Base-by-base conservation (phyloP, 2,888 invertebrate genomes). In the Eulithis testata region DNA sequence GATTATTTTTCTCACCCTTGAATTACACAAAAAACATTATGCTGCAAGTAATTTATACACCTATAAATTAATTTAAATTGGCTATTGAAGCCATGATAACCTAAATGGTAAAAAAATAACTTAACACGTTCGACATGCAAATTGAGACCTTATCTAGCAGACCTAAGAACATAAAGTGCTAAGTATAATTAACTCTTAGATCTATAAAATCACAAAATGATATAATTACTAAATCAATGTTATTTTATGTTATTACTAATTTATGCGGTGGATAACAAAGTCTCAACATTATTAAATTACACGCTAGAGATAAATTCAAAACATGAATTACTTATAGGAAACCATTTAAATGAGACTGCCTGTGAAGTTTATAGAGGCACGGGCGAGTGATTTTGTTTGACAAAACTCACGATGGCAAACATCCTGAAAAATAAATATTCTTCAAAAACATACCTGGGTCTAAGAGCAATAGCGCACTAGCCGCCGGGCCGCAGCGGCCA, bases 121-220 rank as follows among this genome's bases (percentile, higher is more conserved):
- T 21, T 7, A 7, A 37, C 37, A 37, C 37, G 4, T 55, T 55
- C n/a, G 11, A 57, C 31, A 53, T 71, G 71, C 65, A 72, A 71
- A 21, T 21, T 21, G 21, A 21, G 1, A 21, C 21, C 12, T 37
- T 36, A 45, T 21, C 45, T 36, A 21, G 36, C n/a, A 44, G 43
- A 45, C 44, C 9, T 36, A 14, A 43, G 44, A 68, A 73, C 36
- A 63, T 43, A 67, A 11, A 63, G 27, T 54, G 27, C 27, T 45
- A 50, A 52, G 40, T 11, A 57, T 36, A 36, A 14, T 31, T 43
- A 14, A 14, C 47, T 49, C 70, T 71, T 72, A 76, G 21, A 72
- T 57, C 69, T 76, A 74, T 63, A 61, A 50, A 73, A 78, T 77
- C 75, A 74, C 75, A 75, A 71, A 66, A 72, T 57, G 55, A 67